phyloP scores from a whole-genome alignment of 2,888 invertebrate species.

The Lampropteryx suffumata region DNA sequence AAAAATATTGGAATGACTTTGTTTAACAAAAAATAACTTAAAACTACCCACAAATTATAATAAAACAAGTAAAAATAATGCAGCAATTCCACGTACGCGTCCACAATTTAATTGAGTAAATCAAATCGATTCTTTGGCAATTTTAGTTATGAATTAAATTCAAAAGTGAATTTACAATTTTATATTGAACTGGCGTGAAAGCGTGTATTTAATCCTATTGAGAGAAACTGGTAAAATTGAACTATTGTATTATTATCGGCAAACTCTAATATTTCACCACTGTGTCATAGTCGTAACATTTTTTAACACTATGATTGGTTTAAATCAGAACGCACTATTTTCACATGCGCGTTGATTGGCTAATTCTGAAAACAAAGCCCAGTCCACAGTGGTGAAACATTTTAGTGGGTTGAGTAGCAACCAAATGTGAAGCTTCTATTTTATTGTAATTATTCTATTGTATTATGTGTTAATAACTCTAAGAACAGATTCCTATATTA shows the following conservation, averaged over 20 bases:
- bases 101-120: slow-evolving; percentile 53
- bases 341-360: slow-evolving; percentile 25
- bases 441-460: slow-evolving; percentile 68
- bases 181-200: slow-evolving; percentile 65
- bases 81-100: slow-evolving; percentile 60
- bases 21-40: slow-evolving; percentile 47
- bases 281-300: slow-evolving; percentile 32
- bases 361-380: not conserved
- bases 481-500: slow-evolving; percentile 58
- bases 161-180: slow-evolving; percentile 82
- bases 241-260: slow-evolving; percentile 63
- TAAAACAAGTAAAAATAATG: slow-evolving; percentile 45
- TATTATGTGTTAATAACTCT: slow-evolving; percentile 56
- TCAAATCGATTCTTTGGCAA: slow-evolving; percentile 80
- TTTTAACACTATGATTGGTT: slow-evolving; percentile 18
- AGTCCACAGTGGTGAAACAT: slow-evolving; percentile 43
- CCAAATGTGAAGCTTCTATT: slow-evolving; percentile 63
- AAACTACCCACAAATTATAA: slow-evolving; percentile 49
- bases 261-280: slow-evolving; percentile 42
- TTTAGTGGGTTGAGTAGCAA: slow-evolving; percentile 59
- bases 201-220: slow-evolving; percentile 67
- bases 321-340: slow-evolving; percentile 2
- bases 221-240: slow-evolving; percentile 70
- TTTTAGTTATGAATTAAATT: slow-evolving; percentile 59
- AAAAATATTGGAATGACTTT: slow-evolving; percentile 78